phyloP scores from a whole-genome alignment of 2,888 invertebrate genomes.

The Pandemis cinnamomeana region DNA sequence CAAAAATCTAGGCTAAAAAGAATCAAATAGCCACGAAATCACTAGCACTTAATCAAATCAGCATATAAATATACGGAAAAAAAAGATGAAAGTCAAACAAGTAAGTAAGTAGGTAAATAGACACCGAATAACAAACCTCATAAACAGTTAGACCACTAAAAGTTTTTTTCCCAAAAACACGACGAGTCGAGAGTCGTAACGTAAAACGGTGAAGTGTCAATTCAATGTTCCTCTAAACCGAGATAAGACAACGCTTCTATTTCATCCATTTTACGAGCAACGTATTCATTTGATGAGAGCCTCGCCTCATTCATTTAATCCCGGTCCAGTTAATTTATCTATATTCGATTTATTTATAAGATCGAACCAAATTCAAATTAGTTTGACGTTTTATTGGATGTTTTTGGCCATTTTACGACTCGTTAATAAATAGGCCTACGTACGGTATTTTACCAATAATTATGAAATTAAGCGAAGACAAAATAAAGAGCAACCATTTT shows the following conservation, averaged over 20 bases:
- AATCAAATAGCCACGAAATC: no score
- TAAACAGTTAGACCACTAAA: neutral
- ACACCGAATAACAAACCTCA: neutral
- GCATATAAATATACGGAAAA: neutral
- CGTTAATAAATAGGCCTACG: neutral
- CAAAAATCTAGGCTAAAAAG: neutral
- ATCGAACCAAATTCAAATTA: neutral
- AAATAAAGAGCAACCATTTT: neutral
- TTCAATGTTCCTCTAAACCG: conserved; percentile 6
- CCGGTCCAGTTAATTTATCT: neutral
- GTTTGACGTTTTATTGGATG: neutral
- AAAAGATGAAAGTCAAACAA: neutral
- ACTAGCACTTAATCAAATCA: no score
- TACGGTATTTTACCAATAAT: neutral
- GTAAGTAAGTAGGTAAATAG: neutral
- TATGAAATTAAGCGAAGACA: neutral
- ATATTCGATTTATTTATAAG: conserved; percentile 1
- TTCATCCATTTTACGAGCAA: conserved; percentile 7
- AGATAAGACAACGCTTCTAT: conserved; percentile 8
- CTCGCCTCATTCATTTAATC: neutral
- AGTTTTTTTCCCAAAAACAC: neutral
- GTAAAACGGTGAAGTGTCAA: conserved; percentile 12
- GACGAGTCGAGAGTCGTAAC: conserved; percentile 11
- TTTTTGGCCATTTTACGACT: neutral
- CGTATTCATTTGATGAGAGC: neutral